Base-by-base conservation (phyloP, 2,113 vertebrate species). In the Catharus fuscescens region DNA sequence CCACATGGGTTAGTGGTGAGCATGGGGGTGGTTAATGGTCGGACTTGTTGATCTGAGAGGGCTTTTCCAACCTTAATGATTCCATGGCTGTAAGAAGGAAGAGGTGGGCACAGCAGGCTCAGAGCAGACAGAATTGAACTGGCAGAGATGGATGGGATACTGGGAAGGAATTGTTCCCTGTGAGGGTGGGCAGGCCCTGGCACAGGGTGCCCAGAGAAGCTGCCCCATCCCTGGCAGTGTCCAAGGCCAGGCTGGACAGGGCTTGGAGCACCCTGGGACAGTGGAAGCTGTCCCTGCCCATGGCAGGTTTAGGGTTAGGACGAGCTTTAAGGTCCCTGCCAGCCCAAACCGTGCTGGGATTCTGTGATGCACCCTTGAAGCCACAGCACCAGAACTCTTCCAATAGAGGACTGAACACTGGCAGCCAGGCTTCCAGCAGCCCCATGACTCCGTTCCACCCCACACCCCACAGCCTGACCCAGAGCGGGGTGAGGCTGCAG, bases 161-260 rank as follows among this genome's bases (percentile, higher is more conserved):
- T 28, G 28, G 36, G 18, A 52, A 9, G 60, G 28, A 59, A 66
- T 73, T 38, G 0, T 1, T 65, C 2, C 6, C 26, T 23, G 18
- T 0, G 44, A 65, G 32, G 14, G 18, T 3, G 15, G 1, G 0
- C 2, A 59, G 18, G 36, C 32, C 31, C 59, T 65, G 66, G 59
- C 66, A 26, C 42, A 56, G 64, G 40, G 0, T 79, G 15, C 19
- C 34, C 57, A 57, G 26, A n/a, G 86, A 2, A 73, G 44, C 77
- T 80, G 52, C 8, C 8, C 32, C 26, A 45, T 59, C 28, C 5
- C 21, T 80, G 59, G 18, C 0, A 52, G 10, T 36, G 59, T 5
- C 18, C 76, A 50, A 73, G 23, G 18, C 32, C 15, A 12, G 60
- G 21, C 0, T 65, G 67, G 50, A 65, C 0, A 0, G 29, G 31